A percentile compares a stretch with the other conserved stretches of the same genome.
Conservation (phyloP, 2,888 invertebrate species). For the Cremastinae sp. region DNA sequence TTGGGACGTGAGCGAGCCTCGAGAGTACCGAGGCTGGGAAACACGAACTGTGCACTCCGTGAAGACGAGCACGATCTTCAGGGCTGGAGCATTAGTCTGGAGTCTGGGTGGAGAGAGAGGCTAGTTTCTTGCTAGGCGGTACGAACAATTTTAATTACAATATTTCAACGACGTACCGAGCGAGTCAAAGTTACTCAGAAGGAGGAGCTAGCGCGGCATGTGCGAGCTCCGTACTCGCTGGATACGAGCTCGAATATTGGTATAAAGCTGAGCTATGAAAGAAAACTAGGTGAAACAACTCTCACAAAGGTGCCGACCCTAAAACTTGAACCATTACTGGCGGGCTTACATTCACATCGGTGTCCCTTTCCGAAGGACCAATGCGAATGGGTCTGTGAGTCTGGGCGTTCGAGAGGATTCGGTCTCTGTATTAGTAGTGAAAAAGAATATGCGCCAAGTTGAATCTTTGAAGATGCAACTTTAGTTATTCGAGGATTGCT, state of each 20-base stretch:
- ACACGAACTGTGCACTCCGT: slow-evolving; percentile 1
- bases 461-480: slow-evolving; percentile 27
- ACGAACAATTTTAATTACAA: slow-evolving; percentile 67
- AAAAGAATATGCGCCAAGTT: slow-evolving; percentile 34
- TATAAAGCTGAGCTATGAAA: slow-evolving; percentile 3
- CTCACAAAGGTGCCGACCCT: slow-evolving; percentile 60
- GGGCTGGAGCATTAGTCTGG: slow-evolving; percentile 14
- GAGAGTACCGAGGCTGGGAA: slow-evolving; percentile 30
- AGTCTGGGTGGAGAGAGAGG: slow-evolving; percentile 29
- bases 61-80: slow-evolving; percentile 14
- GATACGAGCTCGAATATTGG: slow-evolving; percentile 23
- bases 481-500: slow-evolving; percentile 43
- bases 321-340: slow-evolving; percentile 65
- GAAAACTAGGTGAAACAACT: slow-evolving; percentile 44
- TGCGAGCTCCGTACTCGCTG: slow-evolving; percentile 20
- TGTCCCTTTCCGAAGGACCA: slow-evolving; percentile 18
- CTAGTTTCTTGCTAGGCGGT: slow-evolving; percentile 19
- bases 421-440: slow-evolving; percentile 24
- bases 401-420: slow-evolving; percentile 8
- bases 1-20: slow-evolving; percentile 48
- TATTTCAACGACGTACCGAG: slow-evolving; percentile 62
- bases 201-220: slow-evolving; percentile 33
- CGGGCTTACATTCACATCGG: slow-evolving; percentile 40
- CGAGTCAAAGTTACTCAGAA: slow-evolving; percentile 34
- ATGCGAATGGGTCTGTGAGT: slow-evolving; percentile 34